Evolutionary conservation across 1,140 invertebrate genomes (phyloP).

Genomic region (Phymastichus coffea): DNA sequence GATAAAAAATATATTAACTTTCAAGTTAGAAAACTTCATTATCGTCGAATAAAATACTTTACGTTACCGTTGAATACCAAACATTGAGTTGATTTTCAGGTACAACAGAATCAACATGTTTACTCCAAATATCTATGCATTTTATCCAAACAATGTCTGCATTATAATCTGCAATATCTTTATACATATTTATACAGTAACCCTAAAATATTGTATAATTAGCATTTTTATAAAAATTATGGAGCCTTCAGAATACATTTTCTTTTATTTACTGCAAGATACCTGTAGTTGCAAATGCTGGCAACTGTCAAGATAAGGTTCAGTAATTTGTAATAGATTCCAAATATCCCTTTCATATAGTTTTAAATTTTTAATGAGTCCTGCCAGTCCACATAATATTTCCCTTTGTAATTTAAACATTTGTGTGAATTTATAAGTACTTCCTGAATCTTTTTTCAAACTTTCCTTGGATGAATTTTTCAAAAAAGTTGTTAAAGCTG

Average conservation of each 20-base stretch:
- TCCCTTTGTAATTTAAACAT: slow-evolving; percentile 62
- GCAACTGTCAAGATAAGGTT: slow-evolving; percentile 60
- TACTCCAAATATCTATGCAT: slow-evolving; percentile 46
- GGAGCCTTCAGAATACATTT: not conserved
- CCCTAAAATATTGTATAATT: slow-evolving; percentile 34
- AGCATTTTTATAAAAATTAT: slow-evolving; percentile 1
- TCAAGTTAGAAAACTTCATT: not conserved
- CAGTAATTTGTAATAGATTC: slow-evolving; percentile 50
- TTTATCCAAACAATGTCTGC: slow-evolving; percentile 50
- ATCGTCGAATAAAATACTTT: not conserved
- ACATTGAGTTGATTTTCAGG: slow-evolving; percentile 23
- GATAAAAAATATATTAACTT: slow-evolving; percentile 4
- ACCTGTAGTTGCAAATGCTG: slow-evolving; percentile 67
- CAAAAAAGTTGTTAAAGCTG: slow-evolving; percentile 58
- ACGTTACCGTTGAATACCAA: slow-evolving; percentile 33
- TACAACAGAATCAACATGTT: slow-evolving; percentile 22
- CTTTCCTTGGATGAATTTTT: slow-evolving; percentile 57
- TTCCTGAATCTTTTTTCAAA: slow-evolving; percentile 59
- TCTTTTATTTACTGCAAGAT: slow-evolving; percentile 1
- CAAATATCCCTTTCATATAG: slow-evolving; percentile 57
- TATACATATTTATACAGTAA: slow-evolving; percentile 45
- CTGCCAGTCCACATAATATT: slow-evolving; percentile 57
- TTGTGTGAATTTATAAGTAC: slow-evolving; percentile 63
- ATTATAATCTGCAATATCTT: slow-evolving; percentile 45
- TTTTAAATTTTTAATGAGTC: slow-evolving; percentile 55